These are phyloP conservation scores for Cataglyphis hispanica DNA, from an alignment of 1,140 invertebrate species.

Conservation along the genomic window DNA sequence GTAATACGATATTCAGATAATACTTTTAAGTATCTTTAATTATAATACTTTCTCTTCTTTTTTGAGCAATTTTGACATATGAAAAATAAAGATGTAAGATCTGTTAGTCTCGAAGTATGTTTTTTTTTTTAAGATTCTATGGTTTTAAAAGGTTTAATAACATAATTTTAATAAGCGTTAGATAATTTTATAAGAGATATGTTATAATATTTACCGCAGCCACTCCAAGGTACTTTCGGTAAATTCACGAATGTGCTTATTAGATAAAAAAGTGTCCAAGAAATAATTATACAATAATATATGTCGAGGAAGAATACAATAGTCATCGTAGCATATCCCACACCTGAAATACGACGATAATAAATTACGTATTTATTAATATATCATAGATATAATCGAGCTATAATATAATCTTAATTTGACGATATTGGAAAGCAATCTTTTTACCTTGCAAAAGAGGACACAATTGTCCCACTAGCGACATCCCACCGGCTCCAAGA, in stretches of 20 bases:
- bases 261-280: conserved; percentile 89
- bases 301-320: conserved; percentile 90
- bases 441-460: conserved; percentile 88
- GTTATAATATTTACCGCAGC: conserved; percentile 86
- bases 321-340: conserved; percentile 91
- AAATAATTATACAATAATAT: conserved; percentile 90
- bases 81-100: background rate
- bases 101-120: background rate
- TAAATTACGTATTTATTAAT: conserved; percentile 12
- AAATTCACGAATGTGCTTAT: conserved; percentile 86
- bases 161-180: background rate
- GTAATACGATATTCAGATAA: background rate
- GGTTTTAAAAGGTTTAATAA: background rate
- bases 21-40: background rate
- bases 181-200: background rate
- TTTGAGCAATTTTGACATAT: background rate
- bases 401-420: background rate
- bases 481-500: conserved; percentile 89
- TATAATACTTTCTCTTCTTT: background rate
- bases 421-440: background rate
- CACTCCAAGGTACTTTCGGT: conserved; percentile 87
- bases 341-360: conserved; percentile 84
- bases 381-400: background rate
- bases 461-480: conserved; percentile 88
- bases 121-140: too few species aligned